Conservation (phyloP, 1,140 invertebrate genomes). For the Drosophila biarmipes region DNA sequence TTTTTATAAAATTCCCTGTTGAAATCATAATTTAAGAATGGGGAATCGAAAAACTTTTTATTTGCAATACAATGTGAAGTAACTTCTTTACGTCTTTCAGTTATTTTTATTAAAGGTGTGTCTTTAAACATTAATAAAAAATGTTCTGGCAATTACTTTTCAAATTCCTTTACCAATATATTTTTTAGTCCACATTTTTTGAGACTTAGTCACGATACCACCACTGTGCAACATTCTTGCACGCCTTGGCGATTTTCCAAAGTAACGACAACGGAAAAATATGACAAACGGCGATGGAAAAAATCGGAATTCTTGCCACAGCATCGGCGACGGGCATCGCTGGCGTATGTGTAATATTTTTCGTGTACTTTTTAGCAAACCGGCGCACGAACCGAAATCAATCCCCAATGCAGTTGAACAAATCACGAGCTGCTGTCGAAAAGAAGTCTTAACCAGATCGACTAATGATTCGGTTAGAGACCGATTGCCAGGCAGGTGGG, state of each 20-base stretch:
- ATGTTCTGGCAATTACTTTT: background rate
- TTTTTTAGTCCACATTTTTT: constrained; percentile 3
- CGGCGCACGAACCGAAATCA: constrained; percentile 54
- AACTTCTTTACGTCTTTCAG: background rate
- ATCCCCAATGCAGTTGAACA: constrained; percentile 58
- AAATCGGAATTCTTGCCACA: constrained; percentile 50
- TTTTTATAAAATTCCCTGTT: too few species aligned
- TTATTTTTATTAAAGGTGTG: background rate
- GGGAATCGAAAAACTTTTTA: too few species aligned
- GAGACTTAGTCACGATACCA: constrained; percentile 2
- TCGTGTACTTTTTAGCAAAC: constrained; percentile 24
- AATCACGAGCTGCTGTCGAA: constrained; percentile 59
- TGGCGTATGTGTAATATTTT: constrained; percentile 62
- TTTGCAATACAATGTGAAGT: background rate
- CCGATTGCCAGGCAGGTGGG: constrained; percentile 50
- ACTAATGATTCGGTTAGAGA: constrained; percentile 44
- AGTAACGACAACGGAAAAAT: constrained; percentile 16
- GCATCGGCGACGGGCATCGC: constrained; percentile 11
- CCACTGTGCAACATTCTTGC: constrained; percentile 11
- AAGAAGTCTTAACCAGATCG: constrained; percentile 46
- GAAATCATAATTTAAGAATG: too few species aligned
- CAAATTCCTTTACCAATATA: background rate
- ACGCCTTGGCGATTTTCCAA: constrained; percentile 7
- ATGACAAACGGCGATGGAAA: constrained; percentile 41
- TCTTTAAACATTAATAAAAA: background rate